Evolutionary conservation across 2,888 invertebrate species (phyloP).

Genomic region (Tipula vernalis): DNA sequence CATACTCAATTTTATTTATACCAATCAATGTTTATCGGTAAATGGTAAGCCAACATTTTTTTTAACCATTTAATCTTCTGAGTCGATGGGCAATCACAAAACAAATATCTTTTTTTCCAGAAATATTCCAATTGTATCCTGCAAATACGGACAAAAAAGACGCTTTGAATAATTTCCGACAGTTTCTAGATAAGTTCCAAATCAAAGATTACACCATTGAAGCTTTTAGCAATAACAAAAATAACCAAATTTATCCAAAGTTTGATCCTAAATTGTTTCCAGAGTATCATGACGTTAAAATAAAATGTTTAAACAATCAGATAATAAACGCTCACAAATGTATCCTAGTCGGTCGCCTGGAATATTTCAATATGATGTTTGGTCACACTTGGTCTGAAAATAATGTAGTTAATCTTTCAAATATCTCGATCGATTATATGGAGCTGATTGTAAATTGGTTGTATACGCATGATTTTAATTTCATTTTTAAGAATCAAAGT

Average conservation of each 20-base stretch:
- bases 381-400: constrained; percentile 53
- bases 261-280: constrained; percentile 38
- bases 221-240: background rate
- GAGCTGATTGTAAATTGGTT: constrained; percentile 59
- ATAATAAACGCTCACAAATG: constrained; percentile 62
- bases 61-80: background rate
- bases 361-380: constrained; percentile 79
- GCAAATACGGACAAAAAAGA: background rate
- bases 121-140: background rate
- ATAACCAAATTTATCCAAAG: background rate
- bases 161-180: background rate
- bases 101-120: background rate
- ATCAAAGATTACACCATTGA: background rate
- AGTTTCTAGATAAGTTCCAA: background rate
- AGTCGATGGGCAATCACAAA: background rate
- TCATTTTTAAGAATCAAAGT: constrained; percentile 37
- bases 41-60: constrained; percentile 23
- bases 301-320: constrained; percentile 40
- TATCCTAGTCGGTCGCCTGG: constrained; percentile 64
- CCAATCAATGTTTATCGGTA: constrained; percentile 31
- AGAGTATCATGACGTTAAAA: constrained; percentile 48
- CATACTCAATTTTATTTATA: constrained; percentile 57
- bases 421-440: constrained; percentile 35
- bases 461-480: constrained; percentile 51
- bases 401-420: constrained; percentile 25